phyloP scores from a whole-genome alignment of 1,140 invertebrate species.

The Philopotamus ludificatus region DNA sequence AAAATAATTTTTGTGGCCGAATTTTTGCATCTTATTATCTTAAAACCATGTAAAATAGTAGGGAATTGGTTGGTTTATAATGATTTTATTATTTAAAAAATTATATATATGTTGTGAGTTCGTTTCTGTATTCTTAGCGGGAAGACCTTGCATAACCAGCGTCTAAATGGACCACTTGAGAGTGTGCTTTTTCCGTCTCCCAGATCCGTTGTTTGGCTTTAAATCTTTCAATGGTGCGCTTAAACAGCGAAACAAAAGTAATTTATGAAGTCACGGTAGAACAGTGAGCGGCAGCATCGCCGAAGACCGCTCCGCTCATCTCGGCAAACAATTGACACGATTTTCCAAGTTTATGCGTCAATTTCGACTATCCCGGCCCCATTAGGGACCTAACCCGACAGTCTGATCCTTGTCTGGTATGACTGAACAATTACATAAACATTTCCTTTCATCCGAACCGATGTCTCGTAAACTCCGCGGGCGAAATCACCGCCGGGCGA shows the following conservation, averaged over 20 bases:
- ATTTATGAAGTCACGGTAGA: slow-evolving; percentile 21
- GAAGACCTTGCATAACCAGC: not conserved
- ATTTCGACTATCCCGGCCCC: slow-evolving; percentile 32
- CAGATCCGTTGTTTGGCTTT: slow-evolving; percentile 8
- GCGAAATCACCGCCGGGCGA: slow-evolving; percentile 27
- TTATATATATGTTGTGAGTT: no score
- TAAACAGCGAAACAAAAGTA: slow-evolving; percentile 18
- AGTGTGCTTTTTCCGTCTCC: not conserved
- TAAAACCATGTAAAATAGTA: no score
- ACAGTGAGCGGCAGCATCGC: not conserved
- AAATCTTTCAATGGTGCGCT: slow-evolving; percentile 35
- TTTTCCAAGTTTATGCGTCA: slow-evolving; percentile 18
- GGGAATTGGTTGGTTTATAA: no score
- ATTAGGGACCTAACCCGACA: slow-evolving; percentile 24
- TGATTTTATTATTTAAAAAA: no score
- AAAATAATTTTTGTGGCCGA: no score
- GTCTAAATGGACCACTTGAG: slow-evolving; percentile 7
- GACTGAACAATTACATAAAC: slow-evolving; percentile 39
- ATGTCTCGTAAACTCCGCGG: slow-evolving; percentile 39
- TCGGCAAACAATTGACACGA: not conserved
- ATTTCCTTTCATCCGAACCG: slow-evolving; percentile 40
- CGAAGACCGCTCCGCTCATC: slow-evolving; percentile 25
- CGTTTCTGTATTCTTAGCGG: not conserved
- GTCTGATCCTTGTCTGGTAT: slow-evolving; percentile 39
- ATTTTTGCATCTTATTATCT: no score